Evolutionary conservation across 2,888 invertebrate species (phyloP).

Genomic region (Cephus pygmeus): DNA sequence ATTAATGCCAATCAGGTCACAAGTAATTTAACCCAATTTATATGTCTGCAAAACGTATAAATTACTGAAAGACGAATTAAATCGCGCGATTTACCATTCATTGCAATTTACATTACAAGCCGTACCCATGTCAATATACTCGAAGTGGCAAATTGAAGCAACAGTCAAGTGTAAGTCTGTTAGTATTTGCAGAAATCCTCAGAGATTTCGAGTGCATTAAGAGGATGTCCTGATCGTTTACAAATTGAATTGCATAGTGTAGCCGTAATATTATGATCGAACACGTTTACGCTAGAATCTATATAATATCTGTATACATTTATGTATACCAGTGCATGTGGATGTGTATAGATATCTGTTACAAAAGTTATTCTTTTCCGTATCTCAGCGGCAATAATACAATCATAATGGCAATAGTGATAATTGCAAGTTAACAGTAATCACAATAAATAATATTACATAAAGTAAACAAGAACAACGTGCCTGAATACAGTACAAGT

Average conservation of each 20-base stretch:
- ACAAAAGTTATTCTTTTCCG: conserved; percentile 31
- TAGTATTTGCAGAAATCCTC: background rate
- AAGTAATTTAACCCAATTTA: background rate
- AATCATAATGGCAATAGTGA: background rate
- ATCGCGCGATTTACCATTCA: background rate
- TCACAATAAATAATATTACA: background rate
- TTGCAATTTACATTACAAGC: background rate
- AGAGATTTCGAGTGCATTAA: background rate
- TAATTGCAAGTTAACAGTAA: background rate
- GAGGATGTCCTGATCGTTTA: conserved; percentile 5
- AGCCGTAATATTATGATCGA: conserved; percentile 30
- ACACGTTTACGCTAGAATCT: conserved; percentile 38
- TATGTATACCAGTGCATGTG: conserved; percentile 4
- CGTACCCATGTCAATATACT: background rate
- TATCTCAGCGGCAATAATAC: background rate
- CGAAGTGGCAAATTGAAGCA: background rate
- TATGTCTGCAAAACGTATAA: background rate
- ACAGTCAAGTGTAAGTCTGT: background rate
- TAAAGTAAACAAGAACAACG: background rate
- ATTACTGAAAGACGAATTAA: background rate
- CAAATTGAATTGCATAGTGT: conserved; percentile 12
- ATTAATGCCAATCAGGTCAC: background rate
- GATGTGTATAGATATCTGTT: conserved; percentile 23
- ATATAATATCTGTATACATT: background rate
- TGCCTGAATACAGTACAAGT: background rate